Evolutionary conservation across 2,113 vertebrate genomes (phyloP).

Genomic region (Tragelaphus imberbis): DNA sequence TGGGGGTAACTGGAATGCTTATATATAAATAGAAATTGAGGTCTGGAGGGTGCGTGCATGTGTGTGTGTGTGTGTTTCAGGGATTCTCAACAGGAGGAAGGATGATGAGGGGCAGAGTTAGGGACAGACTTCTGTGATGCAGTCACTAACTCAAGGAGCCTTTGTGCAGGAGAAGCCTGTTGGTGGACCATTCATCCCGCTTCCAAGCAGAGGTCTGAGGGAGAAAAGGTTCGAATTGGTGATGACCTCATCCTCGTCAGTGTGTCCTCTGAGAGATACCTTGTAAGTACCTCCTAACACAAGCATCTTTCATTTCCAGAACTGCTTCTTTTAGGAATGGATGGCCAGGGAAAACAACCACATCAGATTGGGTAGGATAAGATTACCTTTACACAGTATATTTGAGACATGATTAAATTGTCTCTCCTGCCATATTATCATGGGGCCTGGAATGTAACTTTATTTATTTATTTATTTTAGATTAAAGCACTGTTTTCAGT

Average conservation of each 20-base stretch:
- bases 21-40: background rate
- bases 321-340: background rate
- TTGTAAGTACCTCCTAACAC: slow-evolving; percentile 80
- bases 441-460: background rate
- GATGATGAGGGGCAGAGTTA: background rate
- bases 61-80: background rate
- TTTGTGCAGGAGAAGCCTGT: slow-evolving; percentile 91
- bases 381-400: background rate
- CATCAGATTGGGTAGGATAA: background rate
- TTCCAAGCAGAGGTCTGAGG: slow-evolving; percentile 97
- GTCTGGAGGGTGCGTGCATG: fast-evolving
- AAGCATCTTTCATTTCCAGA: background rate
- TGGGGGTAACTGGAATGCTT: background rate
- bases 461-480: background rate
- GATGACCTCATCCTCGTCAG: slow-evolving; percentile 99
- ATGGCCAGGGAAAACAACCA: background rate
- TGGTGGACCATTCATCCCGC: slow-evolving; percentile 99
- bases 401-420: background rate
- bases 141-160: slow-evolving; percentile 33
- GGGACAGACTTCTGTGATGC: background rate
- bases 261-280: slow-evolving; percentile 96
- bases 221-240: slow-evolving; percentile 97
- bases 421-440: background rate
- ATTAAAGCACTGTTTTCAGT: background rate
- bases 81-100: background rate